Evolutionary conservation across 2,888 invertebrate genomes (phyloP).

Genomic region (Psylliodes chrysocephalus): DNA sequence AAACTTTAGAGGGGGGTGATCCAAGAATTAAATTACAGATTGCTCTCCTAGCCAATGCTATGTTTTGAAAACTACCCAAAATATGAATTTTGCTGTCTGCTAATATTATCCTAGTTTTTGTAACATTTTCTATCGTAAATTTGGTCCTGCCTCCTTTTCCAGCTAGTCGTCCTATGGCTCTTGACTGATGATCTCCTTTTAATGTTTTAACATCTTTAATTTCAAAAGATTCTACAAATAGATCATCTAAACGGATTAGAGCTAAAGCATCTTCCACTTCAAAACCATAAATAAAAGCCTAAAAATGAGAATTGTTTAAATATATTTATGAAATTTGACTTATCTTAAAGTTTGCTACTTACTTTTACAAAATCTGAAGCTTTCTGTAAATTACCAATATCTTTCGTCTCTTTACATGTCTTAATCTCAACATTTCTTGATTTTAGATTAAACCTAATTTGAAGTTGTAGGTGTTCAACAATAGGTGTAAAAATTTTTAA

Average conservation of each 20-base stretch:
- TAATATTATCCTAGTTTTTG: constrained; percentile 96
- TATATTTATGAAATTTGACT: no score
- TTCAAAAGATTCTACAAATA: constrained; percentile 97
- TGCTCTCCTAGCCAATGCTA: constrained; percentile 91
- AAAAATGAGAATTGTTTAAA: constrained; percentile 41
- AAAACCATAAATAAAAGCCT: constrained; percentile 94
- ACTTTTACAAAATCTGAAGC: constrained; percentile 95
- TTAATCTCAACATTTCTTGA: constrained; percentile 90
- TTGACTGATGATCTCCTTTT: constrained; percentile 93
- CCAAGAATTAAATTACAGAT: constrained; percentile 97
- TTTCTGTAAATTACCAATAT: constrained; percentile 93
- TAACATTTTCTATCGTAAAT: constrained; percentile 98
- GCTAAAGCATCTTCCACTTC: constrained; percentile 97
- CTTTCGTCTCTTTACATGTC: constrained; percentile 75
- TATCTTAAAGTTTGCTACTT: constrained; percentile 31
- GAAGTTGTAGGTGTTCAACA: constrained; percentile 93
- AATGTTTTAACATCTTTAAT: constrained; percentile 95
- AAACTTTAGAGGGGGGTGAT: constrained; percentile 97
- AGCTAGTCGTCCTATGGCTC: constrained; percentile 97
- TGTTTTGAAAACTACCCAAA: constrained; percentile 96
- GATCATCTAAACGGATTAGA: constrained; percentile 91
- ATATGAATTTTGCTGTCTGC: constrained; percentile 98
- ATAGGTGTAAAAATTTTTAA: constrained; percentile 95
- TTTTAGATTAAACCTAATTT: constrained; percentile 94
- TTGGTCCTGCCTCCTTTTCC: constrained; percentile 98